Conservation (phyloP, 2,797 vertebrate genomes). For the Bufotes viridis region DNA sequence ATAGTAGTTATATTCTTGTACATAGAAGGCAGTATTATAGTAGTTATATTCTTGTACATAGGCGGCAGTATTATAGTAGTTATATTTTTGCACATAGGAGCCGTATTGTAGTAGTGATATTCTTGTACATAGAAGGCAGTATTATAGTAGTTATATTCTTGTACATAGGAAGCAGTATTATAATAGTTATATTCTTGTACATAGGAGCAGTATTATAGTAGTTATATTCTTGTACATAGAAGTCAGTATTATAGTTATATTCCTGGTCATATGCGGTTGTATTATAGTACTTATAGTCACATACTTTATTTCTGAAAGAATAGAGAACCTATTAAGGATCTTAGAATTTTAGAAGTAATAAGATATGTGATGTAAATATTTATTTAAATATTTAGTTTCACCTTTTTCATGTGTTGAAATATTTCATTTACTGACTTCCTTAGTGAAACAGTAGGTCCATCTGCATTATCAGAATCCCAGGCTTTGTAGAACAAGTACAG, state of each 20-base stretch:
- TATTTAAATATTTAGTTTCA: not conserved
- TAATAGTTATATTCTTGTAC: not conserved
- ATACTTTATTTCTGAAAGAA: not conserved
- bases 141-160: not conserved
- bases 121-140: not conserved
- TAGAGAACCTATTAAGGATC: too few relatives aligned
- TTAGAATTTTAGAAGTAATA: too few relatives aligned
- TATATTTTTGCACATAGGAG: too few relatives aligned
- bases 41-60: slow-evolving; percentile 6
- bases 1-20: slow-evolving; percentile 15
- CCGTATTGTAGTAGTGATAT: not conserved
- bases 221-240: not conserved
- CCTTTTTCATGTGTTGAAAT: not conserved
- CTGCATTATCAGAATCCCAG: not conserved
- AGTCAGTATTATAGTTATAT: not conserved
- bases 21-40: not conserved
- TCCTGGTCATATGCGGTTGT: not conserved
- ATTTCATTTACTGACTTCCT: not conserved
- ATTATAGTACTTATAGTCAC: slow-evolving; percentile 1
- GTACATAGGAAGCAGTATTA: too few relatives aligned
- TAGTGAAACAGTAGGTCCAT: not conserved
- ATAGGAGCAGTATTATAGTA: not conserved
- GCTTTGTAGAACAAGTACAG: not conserved
- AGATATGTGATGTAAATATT: too few relatives aligned
- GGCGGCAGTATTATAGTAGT: not conserved